Evolutionary conservation across 2,113 vertebrate genomes (phyloP).

Genomic region (Microcebus murinus): DNA sequence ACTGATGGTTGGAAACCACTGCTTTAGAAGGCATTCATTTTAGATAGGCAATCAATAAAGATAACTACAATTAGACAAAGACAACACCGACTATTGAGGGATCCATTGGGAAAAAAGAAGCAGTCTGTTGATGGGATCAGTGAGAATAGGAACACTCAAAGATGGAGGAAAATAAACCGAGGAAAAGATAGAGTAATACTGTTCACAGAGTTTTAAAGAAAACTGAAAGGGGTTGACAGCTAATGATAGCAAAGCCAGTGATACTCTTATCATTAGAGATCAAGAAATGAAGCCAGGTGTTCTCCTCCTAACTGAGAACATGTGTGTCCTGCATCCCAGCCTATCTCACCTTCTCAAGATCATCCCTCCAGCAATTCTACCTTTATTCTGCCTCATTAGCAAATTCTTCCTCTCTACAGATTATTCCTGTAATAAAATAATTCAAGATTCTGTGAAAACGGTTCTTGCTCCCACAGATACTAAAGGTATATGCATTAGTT

Average conservation of each 20-base stretch:
- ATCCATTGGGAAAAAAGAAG: background rate
- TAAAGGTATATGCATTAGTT: background rate
- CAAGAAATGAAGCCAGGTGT: background rate
- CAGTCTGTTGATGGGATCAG: background rate
- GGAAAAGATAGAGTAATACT: background rate
- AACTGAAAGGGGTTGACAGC: background rate
- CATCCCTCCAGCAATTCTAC: background rate
- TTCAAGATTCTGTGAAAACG: conserved; percentile 9
- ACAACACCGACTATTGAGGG: background rate
- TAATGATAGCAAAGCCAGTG: background rate
- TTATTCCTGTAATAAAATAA: conserved; percentile 10
- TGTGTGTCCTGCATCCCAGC: background rate
- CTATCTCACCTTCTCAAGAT: background rate
- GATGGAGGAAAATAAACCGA: background rate
- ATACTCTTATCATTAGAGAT: background rate
- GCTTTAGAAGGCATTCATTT: background rate
- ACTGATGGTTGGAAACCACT: background rate
- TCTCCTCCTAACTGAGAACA: background rate
- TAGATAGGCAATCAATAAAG: background rate
- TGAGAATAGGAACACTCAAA: background rate
- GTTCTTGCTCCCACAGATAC: background rate
- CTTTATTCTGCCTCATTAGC: background rate
- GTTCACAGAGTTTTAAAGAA: background rate
- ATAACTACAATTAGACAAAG: background rate
- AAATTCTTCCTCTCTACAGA: background rate